Evolutionary conservation across 1,140 invertebrate genomes (phyloP), one percentile per base, ranked within the genome.

Genomic region (Drosophila serrata): DNA sequence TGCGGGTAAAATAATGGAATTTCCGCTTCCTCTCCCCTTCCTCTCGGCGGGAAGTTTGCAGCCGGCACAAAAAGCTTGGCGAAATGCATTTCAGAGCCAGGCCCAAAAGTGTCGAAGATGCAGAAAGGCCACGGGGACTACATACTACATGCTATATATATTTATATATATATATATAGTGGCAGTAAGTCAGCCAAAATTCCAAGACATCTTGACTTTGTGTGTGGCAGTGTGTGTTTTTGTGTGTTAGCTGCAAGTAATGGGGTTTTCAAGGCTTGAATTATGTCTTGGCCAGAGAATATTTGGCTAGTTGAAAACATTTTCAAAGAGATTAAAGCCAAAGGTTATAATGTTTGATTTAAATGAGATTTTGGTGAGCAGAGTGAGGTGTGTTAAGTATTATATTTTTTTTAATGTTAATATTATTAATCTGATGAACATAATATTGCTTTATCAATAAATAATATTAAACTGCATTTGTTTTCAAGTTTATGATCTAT

Each of bases 1-100:
- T 69, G 65, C 46, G 65, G 61, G 46, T 69, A 69, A 69, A 69
- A 69, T 69, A 69, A 69, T 69, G 62, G 61, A 69, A 69, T 67
- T 69, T 69, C 46, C 31, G 27, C 56, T 17, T 24, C 31, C 15
- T 1, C 17, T 1, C 17, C 33, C 4, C 6, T 31, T 33, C 33
- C 1, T 7, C 19, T 1, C 12, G n/a, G 6, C 24, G 45, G 29
- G 43, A 67, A 33, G 29, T 69, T 68, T 40, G 31, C 11, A 67
- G 61, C 12, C 61, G 62, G 22, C 62, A 69, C 65, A 53, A 69
- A 69, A 67, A 69, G 65, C 65, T 37, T 67, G 65, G 31, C 61
- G 63, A 64, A 69, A 69, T 67, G 65, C 62, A 69, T 69, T 69
- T 53, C 62, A 22, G 46, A 35, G 62, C 62, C 49, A 67, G 51